Conservation (phyloP, 1,140 invertebrate genomes). For the Pygmarrhopalites habei region DNA sequence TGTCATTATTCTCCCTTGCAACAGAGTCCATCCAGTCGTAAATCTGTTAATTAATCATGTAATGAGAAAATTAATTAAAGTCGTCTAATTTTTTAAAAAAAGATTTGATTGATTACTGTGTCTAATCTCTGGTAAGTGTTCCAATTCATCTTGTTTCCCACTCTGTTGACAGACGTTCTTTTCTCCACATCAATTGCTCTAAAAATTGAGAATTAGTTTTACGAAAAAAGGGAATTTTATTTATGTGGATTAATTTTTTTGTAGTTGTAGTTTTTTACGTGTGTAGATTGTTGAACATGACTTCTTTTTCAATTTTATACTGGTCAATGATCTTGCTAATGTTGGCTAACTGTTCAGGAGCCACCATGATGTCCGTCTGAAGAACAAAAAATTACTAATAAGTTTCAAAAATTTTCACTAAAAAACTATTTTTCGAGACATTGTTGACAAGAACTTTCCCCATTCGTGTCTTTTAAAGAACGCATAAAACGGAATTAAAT, state of each 20-base stretch:
- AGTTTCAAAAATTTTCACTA: too few species aligned
- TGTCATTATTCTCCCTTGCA: background rate
- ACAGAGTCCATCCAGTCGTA: slow-evolving; percentile 22
- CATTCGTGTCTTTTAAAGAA: too few species aligned
- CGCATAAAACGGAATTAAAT: too few species aligned
- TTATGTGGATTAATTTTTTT: too few species aligned
- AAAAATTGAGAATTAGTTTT: background rate
- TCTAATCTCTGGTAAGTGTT: slow-evolving; percentile 20
- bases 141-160: slow-evolving; percentile 17
- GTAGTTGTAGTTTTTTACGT: too few species aligned
- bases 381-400: too few species aligned
- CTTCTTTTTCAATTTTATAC: background rate
- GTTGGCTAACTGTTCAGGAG: background rate
- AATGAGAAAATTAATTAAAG: background rate
- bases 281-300: background rate
- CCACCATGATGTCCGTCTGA: slow-evolving; percentile 10
- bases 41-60: slow-evolving; percentile 14
- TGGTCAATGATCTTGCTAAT: background rate
- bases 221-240: too few species aligned
- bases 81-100: background rate
- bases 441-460: too few species aligned
- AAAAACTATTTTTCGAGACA: too few species aligned
- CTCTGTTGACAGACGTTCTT: slow-evolving; percentile 1
- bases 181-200: background rate
- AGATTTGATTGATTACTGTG: too few species aligned